Evolutionary conservation across 1,140 invertebrate genomes (phyloP), one percentile per base, ranked within the genome.

Genomic region (Anastatus disparis): DNA sequence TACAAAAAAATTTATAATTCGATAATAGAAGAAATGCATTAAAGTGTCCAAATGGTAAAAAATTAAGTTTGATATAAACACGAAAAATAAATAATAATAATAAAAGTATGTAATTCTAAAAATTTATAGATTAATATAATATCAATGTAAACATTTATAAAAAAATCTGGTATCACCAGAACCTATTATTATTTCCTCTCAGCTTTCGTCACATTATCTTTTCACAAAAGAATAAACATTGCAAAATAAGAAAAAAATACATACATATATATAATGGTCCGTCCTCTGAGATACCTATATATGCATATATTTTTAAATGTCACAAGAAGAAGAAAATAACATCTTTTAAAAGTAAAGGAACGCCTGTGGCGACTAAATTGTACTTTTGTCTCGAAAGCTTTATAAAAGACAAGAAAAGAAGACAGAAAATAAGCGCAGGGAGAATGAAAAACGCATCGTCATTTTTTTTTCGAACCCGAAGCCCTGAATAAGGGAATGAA

Each of bases 381-480:
- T 48, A 58, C 53, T 38, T 67, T 67, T 67, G 65, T 58, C 42
- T 46, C 20, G 59, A 13, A 26, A 20, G 22, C 17, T 46, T 44
- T 27, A 61, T 52, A 61, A 63, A 55, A 40, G 29, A 22, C 35
- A 24, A 62, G 35, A 53, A 24, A 17, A 70, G 35, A 9, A 52
- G 17, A 46, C 42, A 13, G 50, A 2, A 40, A 55, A 7, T 8
- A 15, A 15, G 3, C 7, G 3, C 9, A 7, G 38, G 58, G 40
- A 26, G 50, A 63, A 53, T 61, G 55, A 61, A 53, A 70, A 70
- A 70, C 27, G 68, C 46, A 55, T 70, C 52, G 62, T 70, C 52
- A 70, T 70, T 70, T 70, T n/a, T n/a, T n/a, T n/a, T 31, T 70
- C 48, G 52, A 70, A 40, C n/a, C n/a, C 48, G 27, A 61, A 52